Base-by-base conservation (phyloP, 35 echinoderm and acorn worm species). In the Hemicentrotus pulcherrimus region DNA sequence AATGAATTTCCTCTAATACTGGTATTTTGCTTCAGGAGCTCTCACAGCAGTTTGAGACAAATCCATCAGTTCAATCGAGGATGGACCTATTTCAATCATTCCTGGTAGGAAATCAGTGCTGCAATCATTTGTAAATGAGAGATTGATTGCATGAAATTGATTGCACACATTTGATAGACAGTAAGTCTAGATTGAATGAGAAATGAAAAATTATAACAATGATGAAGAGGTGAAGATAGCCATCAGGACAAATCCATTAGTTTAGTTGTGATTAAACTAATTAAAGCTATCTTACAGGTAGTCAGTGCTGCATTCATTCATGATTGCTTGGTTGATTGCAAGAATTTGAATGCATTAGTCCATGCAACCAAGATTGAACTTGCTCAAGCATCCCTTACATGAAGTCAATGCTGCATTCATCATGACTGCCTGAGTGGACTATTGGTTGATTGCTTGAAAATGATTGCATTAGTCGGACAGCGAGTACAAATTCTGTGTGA, bases 81-180 rank as follows among this genome's bases (percentile, higher is more conserved):
- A 97, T 16, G 98, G 97, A 91, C 86, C 35, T 99, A 33, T 95
- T 97, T 85, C 98, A 99, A 96, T 97, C 97, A 32, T 94, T 99
- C 13, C 96, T 99, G 48, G 96, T 95, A 32, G 98, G 97, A 95
- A 97, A 97, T 97, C 32, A 59, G 16, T 16, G 5, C 16, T 59
- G 52, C 52, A 59, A 59, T 59, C 52, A 59, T 59, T 59, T 9
- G 30, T 10, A 0, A 59, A 59, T 59, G 52, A 59, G 52, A 11
- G 12, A 59, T 59, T 59, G 10, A 59, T 59, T 59, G 52, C 52
- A 59, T 59, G 35, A 41, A 41, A 41, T 1, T 41, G 35, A 41
- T 41, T 41, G 35, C 35, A 41, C 3, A 41, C n/a, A n/a, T n/a
- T n/a, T 0, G 35, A 1, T 41, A 41, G 35, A 41, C 35, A 41